Evolutionary conservation across 2,113 vertebrate genomes (phyloP), one percentile per base, ranked within the genome.

Genomic region (Lasiurus borealis): DNA sequence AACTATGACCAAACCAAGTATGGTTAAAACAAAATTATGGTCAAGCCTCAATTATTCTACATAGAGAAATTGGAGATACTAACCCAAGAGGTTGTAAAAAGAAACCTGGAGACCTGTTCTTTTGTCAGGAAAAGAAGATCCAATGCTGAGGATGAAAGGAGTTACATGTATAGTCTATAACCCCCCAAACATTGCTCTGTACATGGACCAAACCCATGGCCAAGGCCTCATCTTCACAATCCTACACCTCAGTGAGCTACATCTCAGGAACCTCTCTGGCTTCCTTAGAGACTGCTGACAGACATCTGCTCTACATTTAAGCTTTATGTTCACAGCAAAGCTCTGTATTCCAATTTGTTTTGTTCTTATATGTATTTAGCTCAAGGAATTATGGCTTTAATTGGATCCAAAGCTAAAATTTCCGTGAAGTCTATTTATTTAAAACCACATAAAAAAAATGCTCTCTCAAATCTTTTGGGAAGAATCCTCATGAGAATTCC

Each of bases 401-500:
- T 73, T 94, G 25, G 27, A 84, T 8, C 8, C 27, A 5, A 84
- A 84, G 78, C 57, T 77, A 91, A 91, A 50, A 84, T 66, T 80
- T 73, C 46, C 90, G 25, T 92, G 31, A 85, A 91, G n/a, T 48
- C 29, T 72, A 85, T 80, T 95, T 91, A 81, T 48, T 93, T 93
- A 40, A 93, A 83, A 62, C 46, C 40, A 80, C 29, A 25, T 71
- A 59, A 89, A 73, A 40, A 40, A 82, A 95, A 62, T 59, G 18
- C 23, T 85, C 52, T 95, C 31, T 82, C 76, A 48, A 87, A 57
- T 87, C 34, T 46, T 88, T 73, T 88, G 87, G 86, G 62, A 73
- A 94, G 34, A 87, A 91, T 89, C 36, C 71, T 80, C 66, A 54
- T 85, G 89, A 95, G 71, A 97, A 92, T 80, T 83, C 31, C 62